Evolutionary conservation across 2,797 vertebrate species (phyloP).

Genomic region (Sylvia borin): DNA sequence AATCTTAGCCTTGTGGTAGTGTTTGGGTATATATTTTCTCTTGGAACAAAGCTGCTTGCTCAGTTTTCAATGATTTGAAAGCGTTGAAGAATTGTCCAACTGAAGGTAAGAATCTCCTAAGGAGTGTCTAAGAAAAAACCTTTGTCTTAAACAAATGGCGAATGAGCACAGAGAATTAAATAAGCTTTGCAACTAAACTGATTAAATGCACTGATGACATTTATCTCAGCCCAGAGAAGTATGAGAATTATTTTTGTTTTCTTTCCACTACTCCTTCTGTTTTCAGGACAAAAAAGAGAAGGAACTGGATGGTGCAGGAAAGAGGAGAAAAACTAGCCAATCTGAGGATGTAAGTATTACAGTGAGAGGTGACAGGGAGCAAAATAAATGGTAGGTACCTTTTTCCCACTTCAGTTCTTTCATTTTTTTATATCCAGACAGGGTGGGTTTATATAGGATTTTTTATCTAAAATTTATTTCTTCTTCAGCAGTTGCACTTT

Average conservation of each 20-base stretch:
- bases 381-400: background rate
- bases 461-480: background rate
- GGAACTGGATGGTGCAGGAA: constrained; percentile 89
- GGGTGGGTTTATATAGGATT: background rate
- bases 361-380: background rate
- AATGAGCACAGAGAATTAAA: background rate
- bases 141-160: background rate
- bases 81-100: background rate
- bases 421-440: background rate
- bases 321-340: constrained; percentile 95
- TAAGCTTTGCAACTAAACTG: background rate
- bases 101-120: background rate
- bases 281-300: constrained; percentile 97
- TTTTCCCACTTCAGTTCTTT: background rate
- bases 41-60: background rate
- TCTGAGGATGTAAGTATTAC: constrained; percentile 90
- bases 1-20: background rate
- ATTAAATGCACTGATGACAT: background rate
- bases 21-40: background rate
- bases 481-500: background rate
- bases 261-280: background rate
- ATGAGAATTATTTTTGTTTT: background rate
- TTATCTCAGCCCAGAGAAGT: background rate
- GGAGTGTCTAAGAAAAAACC: background rate
- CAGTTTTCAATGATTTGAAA: background rate